A percentile compares a stretch with the other conserved stretches of the same genome.
Conservation (phyloP, 2,113 vertebrate genomes). For the Elephantulus edwardii region DNA sequence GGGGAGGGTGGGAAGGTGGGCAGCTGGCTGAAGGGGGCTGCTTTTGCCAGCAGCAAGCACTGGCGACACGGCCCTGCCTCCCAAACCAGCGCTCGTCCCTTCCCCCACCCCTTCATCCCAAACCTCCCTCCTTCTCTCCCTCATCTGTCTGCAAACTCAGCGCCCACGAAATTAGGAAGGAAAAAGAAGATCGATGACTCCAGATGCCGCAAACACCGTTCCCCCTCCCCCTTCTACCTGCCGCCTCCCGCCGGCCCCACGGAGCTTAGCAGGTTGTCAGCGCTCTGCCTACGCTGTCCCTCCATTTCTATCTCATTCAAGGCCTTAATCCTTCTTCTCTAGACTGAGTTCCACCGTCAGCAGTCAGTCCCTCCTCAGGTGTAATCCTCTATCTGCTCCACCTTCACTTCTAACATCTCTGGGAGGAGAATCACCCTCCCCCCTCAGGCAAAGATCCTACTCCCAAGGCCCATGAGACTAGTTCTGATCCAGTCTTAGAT, state of each 20-base stretch:
- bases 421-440: neutral
- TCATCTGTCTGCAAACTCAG: conserved; percentile 78
- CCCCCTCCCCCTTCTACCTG: conserved; percentile 50
- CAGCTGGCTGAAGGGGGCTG: conserved; percentile 69
- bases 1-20: conserved; percentile 62
- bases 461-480: neutral
- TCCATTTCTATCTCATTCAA: neutral
- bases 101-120: conserved; percentile 44
- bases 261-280: conserved; percentile 66
- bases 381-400: neutral
- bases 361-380: neutral
- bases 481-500: neutral
- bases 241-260: conserved; percentile 20
- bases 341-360: neutral
- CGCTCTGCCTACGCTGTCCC: conserved; percentile 43
- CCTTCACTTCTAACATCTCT: neutral
- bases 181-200: conserved; percentile 81
- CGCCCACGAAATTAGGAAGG: conserved; percentile 80
- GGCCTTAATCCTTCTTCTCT: neutral
- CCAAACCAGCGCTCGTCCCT: conserved; percentile 33
- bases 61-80: neutral
- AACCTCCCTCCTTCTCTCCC: conserved; percentile 41
- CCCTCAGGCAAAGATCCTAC: neutral
- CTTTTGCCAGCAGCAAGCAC: neutral
- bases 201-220: conserved; percentile 73